Evolutionary conservation across 2,113 vertebrate species (phyloP), one percentile per base, ranked within the genome.

Genomic region (Copsychus sechellarum): DNA sequence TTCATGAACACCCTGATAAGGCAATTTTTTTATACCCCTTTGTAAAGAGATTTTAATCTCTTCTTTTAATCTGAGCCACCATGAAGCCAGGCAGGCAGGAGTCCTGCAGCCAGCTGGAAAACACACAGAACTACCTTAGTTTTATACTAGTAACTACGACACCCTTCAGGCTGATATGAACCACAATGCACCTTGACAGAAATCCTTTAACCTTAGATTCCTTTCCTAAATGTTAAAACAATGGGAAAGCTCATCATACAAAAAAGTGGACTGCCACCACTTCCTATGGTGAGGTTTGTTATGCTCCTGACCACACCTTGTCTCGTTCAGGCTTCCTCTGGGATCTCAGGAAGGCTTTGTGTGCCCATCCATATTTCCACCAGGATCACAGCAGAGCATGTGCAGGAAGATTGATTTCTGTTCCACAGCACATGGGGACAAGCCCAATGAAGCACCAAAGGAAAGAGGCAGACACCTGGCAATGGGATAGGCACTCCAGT

Each of bases 241-340:
- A 2, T n/a, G 51, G 7, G 14, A 47, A 64, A 77, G 36, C 5
- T 33, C 8, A 5, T 61, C 34, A 53, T 3, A 65, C 22, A 50
- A 69, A 74, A 70, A 69, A 5, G 1, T 11, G 25, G 31, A 42
- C 14, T 43, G 11, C 24, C 54, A 57, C 6, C n/a, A 20, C 43
- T 67, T 67, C 33, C 33, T 47, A 3, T 0, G 0, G 22, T 21
- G 22, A 23, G 54, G 8, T 70, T 57, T 73, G 8, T 62, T 29
- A 2, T 18, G 11, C 12, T 45, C 21, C 38, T 81, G 67, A 33
- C 16, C 14, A 13, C 17, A 28, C 3, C 45, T 77, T 1, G 0
- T 16, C 23, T 69, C 11, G 0, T 78, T 54, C 58, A 61, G 26
- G 16, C 40, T 74, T 89, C 25, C 53, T 58, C 18, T 47, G 38